Base-by-base conservation (phyloP, 37 sponge, comb jelly and placozoan genomes). In the Halichondria panicea region DNA sequence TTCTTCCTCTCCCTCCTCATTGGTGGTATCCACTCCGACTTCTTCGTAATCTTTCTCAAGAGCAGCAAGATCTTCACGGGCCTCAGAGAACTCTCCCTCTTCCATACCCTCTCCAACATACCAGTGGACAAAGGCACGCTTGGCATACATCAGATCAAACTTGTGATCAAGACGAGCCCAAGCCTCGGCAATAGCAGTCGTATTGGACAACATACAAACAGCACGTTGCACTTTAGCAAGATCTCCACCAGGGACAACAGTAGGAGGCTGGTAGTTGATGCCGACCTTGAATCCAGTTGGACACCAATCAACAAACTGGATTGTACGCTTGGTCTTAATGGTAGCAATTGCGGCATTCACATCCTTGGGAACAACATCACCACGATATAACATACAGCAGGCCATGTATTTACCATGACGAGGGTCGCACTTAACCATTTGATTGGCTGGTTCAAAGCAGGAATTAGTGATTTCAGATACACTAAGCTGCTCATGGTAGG, bases 271-370 rank as follows among this genome's bases (percentile, higher is more conserved):
- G 83, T 96, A 92, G 73, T 96, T 96, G 92, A 96, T 96, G 74
- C 97, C 97, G 27, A 96, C 97, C 72, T 96, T 96, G 94, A 96
- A 96, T 25, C 97, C 97, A 62, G 97, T 96, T 57, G 97, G 97
- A 72, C 97, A 96, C 97, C 97, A 96, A 87, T 96, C 97, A 12
- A 93, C 93, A 84, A 94, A 94, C 79, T 90, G 95, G 79, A 94
- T 94, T 77, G 93, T 91, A 39, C 96, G 84, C 74, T 92, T 91
- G 67, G 93, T 91, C 96, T 95, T 95, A 87, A 95, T 91, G 63
- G 89, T 95, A 66, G 93, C 96, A 66, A 95, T 95, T 69, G 93
- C 96, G 35, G 96, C 87, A 74, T 91, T 95, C 31, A 95, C 96
- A 74, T 95, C 96, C 66, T 95, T 95, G 56, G 96, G 96, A 34